These are phyloP conservation scores for Melipona beecheii DNA, from an alignment of 2,888 invertebrate species.

Conservation along the genomic window DNA sequence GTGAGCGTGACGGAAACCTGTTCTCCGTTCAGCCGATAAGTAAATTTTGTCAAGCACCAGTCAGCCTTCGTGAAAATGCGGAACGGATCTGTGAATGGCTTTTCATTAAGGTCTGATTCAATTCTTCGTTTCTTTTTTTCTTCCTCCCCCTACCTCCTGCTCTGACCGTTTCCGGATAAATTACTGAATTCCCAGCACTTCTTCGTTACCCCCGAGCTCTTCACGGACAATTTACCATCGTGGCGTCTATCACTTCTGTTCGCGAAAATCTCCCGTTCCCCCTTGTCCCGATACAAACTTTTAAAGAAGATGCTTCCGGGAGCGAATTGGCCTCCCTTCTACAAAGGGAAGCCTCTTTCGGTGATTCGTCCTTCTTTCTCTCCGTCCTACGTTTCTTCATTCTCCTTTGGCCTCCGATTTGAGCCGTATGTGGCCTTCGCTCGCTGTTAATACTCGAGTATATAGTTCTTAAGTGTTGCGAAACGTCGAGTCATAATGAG, in stretches of 20 bases:
- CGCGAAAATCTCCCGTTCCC: constrained; percentile 60
- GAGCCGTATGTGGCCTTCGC: too few species aligned
- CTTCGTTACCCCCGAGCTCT: constrained; percentile 68
- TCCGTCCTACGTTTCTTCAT: constrained; percentile 7
- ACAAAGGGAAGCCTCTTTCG: constrained; percentile 73
- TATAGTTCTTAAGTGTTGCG: neutral
- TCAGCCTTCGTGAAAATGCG: constrained; percentile 53
- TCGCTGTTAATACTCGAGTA: neutral
- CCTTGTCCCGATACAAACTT: constrained; percentile 79
- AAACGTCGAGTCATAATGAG: neutral
- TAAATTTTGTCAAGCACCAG: constrained; percentile 66
- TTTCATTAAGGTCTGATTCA: constrained; percentile 79
- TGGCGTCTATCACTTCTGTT: constrained; percentile 66
- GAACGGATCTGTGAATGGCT: constrained; percentile 76
- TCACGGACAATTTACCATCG: constrained; percentile 79
- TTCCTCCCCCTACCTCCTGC: constrained; percentile 6
- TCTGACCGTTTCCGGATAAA: constrained; percentile 66
- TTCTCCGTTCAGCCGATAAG: constrained; percentile 51
- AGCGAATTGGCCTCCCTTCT: constrained; percentile 78
- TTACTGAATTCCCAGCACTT: constrained; percentile 64
- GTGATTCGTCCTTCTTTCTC: constrained; percentile 43
- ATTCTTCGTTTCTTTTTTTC: constrained; percentile 68
- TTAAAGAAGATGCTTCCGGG: constrained; percentile 81
- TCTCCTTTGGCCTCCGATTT: constrained; percentile 7
- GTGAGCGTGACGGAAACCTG: constrained; percentile 2